Conservation (phyloP, 1,140 invertebrate genomes). For the Brachionus angularis region DNA sequence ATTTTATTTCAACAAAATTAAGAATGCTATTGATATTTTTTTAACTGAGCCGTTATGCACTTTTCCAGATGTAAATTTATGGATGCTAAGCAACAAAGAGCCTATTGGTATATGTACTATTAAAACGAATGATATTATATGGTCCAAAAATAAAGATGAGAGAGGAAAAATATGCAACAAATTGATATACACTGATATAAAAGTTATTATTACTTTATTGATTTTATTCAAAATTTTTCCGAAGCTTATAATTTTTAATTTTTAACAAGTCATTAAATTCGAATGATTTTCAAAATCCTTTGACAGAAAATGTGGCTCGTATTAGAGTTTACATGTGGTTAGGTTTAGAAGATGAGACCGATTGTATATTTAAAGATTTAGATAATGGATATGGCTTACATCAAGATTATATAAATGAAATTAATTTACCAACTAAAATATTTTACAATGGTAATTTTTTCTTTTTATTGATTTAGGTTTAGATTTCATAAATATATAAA, state of each 20-base stretch:
- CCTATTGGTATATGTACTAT: conserved; percentile 35
- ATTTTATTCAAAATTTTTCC: not conserved
- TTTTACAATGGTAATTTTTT: conserved; percentile 35
- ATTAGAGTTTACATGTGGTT: conserved; percentile 35
- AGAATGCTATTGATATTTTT: conserved; percentile 7
- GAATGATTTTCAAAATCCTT: conserved; percentile 14
- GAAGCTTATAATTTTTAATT: not conserved
- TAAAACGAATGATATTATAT: conserved; percentile 26
- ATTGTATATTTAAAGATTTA: conserved; percentile 23
- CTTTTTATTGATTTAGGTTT: too few relatives aligned
- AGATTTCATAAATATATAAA: too few relatives aligned
- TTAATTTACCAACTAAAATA: conserved; percentile 13
- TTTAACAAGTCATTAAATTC: not conserved
- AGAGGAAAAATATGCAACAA: conserved; percentile 22
- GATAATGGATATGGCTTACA: not conserved
- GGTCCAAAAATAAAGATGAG: conserved; percentile 7
- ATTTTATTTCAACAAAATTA: not conserved
- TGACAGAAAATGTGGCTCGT: conserved; percentile 16
- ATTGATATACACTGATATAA: conserved; percentile 38
- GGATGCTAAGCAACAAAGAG: not conserved
- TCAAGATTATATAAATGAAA: conserved; percentile 19
- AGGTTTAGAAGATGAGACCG: conserved; percentile 11
- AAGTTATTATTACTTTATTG: not conserved
- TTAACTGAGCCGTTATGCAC: conserved; percentile 6
- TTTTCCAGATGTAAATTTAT: conserved; percentile 43